These are phyloP conservation scores for Eretmochelys imbricata DNA, from an alignment of 2,113 vertebrate species.

Conservation along the genomic window DNA sequence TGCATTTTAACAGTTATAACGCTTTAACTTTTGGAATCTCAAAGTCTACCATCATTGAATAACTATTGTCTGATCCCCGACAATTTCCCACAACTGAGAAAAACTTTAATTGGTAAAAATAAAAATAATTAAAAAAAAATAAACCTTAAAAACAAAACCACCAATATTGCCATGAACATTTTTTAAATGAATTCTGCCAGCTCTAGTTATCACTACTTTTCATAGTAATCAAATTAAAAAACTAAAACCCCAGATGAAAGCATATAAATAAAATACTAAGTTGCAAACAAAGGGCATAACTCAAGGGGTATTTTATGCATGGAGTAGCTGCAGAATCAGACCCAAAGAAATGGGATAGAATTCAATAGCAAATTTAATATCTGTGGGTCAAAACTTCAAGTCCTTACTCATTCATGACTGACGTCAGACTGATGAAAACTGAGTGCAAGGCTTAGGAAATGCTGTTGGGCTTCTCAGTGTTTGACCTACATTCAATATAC, in stretches of 20 bases:
- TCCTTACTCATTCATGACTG: background rate
- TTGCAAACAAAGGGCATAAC: background rate
- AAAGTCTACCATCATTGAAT: background rate
- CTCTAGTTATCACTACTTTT: background rate
- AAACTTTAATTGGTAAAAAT: background rate
- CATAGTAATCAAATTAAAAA: background rate
- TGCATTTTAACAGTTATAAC: background rate
- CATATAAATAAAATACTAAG: background rate
- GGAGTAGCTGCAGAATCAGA: background rate
- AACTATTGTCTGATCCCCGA: background rate
- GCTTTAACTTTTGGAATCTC: background rate
- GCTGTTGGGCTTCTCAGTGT: background rate
- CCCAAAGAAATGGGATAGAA: background rate
- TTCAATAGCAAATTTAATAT: background rate
- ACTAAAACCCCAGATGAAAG: background rate
- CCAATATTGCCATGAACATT: background rate
- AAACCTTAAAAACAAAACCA: background rate
- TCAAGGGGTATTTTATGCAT: background rate
- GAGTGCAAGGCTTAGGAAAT: background rate
- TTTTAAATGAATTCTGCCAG: background rate
- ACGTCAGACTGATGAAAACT: background rate
- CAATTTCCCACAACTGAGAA: background rate
- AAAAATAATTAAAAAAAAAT: background rate
- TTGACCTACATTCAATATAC: background rate
- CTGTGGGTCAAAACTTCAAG: background rate